Evolutionary conservation across 2,113 vertebrate species (phyloP).

Genomic region (Microcebus ravelobensis): DNA sequence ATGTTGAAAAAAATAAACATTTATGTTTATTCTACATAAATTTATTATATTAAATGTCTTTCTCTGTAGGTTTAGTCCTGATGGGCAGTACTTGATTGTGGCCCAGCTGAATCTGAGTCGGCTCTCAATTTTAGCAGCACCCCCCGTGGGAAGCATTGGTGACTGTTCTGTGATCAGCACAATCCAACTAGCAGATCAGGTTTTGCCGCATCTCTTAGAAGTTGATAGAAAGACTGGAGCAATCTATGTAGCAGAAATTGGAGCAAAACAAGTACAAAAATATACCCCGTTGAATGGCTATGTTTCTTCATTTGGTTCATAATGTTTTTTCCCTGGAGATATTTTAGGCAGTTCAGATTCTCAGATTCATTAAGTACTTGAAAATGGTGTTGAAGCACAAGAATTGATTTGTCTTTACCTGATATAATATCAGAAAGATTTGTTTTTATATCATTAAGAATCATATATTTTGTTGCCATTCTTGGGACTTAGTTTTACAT

Average conservation of each 20-base stretch:
- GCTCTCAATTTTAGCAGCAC: slow-evolving; percentile 89
- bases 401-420: neutral
- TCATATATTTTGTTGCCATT: neutral
- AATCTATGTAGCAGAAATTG: slow-evolving; percentile 95
- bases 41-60: neutral
- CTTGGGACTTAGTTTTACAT: neutral
- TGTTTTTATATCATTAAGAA: neutral
- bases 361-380: neutral
- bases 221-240: slow-evolving; percentile 90
- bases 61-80: slow-evolving; percentile 88
- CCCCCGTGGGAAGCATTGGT: slow-evolving; percentile 90
- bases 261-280: slow-evolving; percentile 95
- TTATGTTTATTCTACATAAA: neutral
- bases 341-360: neutral
- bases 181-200: slow-evolving; percentile 92
- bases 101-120: slow-evolving; percentile 93
- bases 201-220: slow-evolving; percentile 94
- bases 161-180: slow-evolving; percentile 88
- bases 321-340: neutral
- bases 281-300: slow-evolving; percentile 85
- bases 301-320: neutral
- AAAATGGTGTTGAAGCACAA: neutral
- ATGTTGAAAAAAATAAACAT: neutral
- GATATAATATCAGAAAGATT: neutral
- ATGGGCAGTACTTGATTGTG: slow-evolving; percentile 91